Evolutionary conservation across 2,113 vertebrate species (phyloP).

Genomic region (Podocnemis expansa): DNA sequence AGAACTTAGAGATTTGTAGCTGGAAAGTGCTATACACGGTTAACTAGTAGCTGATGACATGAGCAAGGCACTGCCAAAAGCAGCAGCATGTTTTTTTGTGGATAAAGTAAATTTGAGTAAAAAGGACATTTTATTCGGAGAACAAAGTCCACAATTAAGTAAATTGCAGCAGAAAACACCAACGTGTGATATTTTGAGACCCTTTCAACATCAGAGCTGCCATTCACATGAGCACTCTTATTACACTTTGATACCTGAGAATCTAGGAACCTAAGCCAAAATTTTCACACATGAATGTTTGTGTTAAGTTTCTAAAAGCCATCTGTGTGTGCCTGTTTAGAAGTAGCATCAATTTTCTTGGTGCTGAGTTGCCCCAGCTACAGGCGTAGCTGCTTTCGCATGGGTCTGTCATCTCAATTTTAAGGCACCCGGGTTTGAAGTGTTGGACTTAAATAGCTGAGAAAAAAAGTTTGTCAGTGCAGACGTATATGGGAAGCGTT

Average conservation of each 20-base stretch:
- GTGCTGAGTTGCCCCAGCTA: background rate
- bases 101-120: too few relatives aligned
- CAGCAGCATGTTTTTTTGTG: too few relatives aligned
- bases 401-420: background rate
- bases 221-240: background rate
- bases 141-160: too few relatives aligned
- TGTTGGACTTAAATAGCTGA: rapidly evolving
- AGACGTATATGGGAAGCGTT: background rate
- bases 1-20: background rate
- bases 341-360: background rate
- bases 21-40: background rate
- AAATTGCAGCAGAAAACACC: background rate
- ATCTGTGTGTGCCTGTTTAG: background rate
- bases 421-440: background rate
- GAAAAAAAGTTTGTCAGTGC: background rate
- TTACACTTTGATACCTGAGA: background rate
- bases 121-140: too few relatives aligned
- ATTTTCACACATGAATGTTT: background rate
- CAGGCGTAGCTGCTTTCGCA: rapidly evolving
- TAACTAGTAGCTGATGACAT: too few relatives aligned
- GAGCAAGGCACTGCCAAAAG: too few relatives aligned
- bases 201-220: background rate
- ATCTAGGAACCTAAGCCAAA: background rate
- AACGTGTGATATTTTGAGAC: background rate
- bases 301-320: background rate